Evolutionary conservation across 2,888 invertebrate genomes (phyloP), one percentile per base, ranked within the genome.

Genomic region (Smittia aterrima): DNA sequence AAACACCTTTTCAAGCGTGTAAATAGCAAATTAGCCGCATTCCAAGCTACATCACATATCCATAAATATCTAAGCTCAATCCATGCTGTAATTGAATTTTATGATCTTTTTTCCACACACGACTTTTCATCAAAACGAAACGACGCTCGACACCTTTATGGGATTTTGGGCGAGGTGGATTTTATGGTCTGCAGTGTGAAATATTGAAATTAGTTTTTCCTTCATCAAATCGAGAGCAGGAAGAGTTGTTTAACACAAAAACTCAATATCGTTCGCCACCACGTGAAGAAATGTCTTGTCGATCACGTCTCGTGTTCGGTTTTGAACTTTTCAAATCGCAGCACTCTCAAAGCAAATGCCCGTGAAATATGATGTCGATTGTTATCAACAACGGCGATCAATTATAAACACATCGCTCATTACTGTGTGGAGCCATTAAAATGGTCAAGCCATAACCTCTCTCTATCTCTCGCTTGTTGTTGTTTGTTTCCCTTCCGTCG

Each of bases 61-160:
- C 40, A 70, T 70, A 70, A 70, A 53, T 47, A 18, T 64, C 13
- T 25, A 22, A 3, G 25, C 27, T 64, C 25, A 13, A 70, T 47
- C 40, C 24, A 70, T 70, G 22, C 9, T 16, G 47, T 70, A 70
- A 70, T 70, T 70, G 68, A 70, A 70, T 70, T 70, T 70, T 70
- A 70, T 53, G 68, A 70, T 41, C 27, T 7, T 70, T 70, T 70
- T 70, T 47, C n/a, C n/a, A n/a, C 68, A 53, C 68, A 70, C 68
- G 68, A 70, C n/a, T 70, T 70, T 70, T 25, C 24, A 27, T 53
- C 53, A 6, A 53, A 70, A 70, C 13, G 32, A 66, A 16, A 40
- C 32, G 16, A 66, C 11, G 16, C 25, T 66, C 40, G 66, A 32
- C 27, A 27, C 66, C 2, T 47, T 47, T 47, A 47, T 47, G n/a